phyloP scores from a whole-genome alignment of 2,113 vertebrate genomes.

The Ageneiosus marmoratus region DNA sequence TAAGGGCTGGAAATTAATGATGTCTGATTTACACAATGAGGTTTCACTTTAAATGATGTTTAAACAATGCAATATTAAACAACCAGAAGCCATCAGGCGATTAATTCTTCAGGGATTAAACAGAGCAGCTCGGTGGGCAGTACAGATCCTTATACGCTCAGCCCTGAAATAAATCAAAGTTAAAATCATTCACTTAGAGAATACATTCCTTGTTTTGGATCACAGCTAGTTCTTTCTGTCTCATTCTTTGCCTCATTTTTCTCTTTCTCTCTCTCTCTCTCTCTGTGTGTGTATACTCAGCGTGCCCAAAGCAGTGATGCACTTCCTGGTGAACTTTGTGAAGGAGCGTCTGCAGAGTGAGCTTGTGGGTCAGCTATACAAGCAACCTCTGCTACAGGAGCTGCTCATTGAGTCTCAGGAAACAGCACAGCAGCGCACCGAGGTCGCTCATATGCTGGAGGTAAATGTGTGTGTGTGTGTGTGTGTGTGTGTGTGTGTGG shows the following conservation, averaged over 20 bases:
- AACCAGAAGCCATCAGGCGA: not conserved
- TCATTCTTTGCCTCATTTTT: not conserved
- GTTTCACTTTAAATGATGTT: not conserved
- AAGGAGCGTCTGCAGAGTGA: conserved; percentile 84
- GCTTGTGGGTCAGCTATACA: conserved; percentile 81
- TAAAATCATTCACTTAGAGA: not conserved
- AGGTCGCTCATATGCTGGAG: conserved; percentile 80
- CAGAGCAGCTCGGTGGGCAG: not conserved
- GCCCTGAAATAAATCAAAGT: not conserved
- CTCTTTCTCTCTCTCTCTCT: conserved; percentile 31
- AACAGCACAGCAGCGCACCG: conserved; percentile 77
- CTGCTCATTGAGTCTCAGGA: conserved; percentile 82
- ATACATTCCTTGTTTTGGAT: not conserved
- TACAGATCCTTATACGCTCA: not conserved
- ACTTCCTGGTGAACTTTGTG: conserved; percentile 82
- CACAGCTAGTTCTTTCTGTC: not conserved
- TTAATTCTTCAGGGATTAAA: not conserved
- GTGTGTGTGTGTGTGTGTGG: not conserved
- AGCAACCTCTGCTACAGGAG: conserved; percentile 72
- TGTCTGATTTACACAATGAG: not conserved
- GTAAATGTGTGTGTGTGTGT: conserved; percentile 54
- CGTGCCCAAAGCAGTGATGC: conserved; percentile 84
- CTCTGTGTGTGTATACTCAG: conserved; percentile 54
- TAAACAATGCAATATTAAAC: not conserved
- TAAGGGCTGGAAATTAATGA: not conserved